Conservation (phyloP, 2,797 vertebrate species). For the Danio albolineatus region DNA sequence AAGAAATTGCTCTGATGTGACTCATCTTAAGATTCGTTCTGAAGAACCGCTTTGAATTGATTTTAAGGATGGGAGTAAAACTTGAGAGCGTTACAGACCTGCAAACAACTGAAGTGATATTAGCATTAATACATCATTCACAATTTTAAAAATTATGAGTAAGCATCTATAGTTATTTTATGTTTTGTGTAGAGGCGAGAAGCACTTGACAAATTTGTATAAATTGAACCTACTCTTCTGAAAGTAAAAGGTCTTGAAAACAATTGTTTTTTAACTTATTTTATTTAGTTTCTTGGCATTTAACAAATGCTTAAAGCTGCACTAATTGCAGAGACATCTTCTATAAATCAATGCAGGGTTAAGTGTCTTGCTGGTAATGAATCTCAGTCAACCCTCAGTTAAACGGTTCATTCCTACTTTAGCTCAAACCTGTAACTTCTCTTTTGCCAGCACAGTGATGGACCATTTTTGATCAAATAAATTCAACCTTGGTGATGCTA, state of each 20-base stretch:
- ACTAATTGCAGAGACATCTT: slow-evolving; percentile 7
- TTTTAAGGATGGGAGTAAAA: slow-evolving; percentile 19
- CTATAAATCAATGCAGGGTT: background rate
- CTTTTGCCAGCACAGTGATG: background rate
- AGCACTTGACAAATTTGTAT: background rate
- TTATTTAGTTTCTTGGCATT: slow-evolving; percentile 14
- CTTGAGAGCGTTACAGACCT: background rate
- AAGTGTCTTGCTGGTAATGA: background rate
- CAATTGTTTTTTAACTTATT: background rate
- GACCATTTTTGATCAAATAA: background rate
- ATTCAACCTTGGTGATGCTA: background rate
- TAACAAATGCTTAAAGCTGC: slow-evolving; percentile 13
- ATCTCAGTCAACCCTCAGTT: background rate
- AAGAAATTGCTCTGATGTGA: slow-evolving; percentile 12
- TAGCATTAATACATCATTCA: background rate
- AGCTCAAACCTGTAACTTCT: background rate
- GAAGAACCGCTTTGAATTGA: slow-evolving; percentile 11
- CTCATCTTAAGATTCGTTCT: slow-evolving; percentile 1
- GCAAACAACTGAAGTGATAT: slow-evolving; percentile 5
- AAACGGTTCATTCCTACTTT: background rate
- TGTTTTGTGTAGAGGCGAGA: background rate
- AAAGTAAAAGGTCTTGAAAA: background rate
- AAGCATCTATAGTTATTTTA: background rate
- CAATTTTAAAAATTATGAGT: background rate
- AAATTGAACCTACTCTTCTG: background rate